A percentile compares a stretch with the other conserved stretches of the same genome.
Evolutionary conservation across 2,888 invertebrate species (phyloP).

Genomic region (Caenorhabditis virilis): DNA sequence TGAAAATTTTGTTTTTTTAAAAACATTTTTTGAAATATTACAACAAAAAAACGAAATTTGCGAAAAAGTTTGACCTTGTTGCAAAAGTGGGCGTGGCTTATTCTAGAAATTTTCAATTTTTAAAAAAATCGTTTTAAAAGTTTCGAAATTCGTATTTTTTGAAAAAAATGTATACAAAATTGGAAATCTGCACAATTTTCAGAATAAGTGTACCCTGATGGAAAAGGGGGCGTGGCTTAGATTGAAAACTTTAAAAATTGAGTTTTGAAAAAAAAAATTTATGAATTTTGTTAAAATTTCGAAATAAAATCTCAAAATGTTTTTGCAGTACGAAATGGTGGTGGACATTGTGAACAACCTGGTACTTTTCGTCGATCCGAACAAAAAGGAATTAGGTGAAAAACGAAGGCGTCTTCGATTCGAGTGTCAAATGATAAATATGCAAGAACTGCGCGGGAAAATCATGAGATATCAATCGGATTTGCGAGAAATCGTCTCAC

Average conservation of each 20-base stretch:
- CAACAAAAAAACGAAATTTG: not conserved
- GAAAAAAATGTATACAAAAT: no score
- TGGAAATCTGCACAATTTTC: no score
- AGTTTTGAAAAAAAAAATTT: not conserved
- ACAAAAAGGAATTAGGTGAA: constrained; percentile 78
- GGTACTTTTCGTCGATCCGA: constrained; percentile 91
- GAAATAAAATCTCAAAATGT: constrained; percentile 68
- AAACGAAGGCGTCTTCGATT: constrained; percentile 69
- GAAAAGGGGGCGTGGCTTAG: no score
- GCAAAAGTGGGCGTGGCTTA: no score
- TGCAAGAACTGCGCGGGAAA: constrained; percentile 22
- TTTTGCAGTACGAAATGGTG: constrained; percentile 83
- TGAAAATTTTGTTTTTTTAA: no score
- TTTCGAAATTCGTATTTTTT: no score
- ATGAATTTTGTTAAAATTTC: not conserved
- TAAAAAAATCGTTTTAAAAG: no score
- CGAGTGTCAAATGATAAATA: constrained; percentile 36
- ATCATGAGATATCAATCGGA: constrained; percentile 51
- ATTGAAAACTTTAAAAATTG: no score
- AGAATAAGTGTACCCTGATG: no score
- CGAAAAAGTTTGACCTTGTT: no score
- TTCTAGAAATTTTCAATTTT: no score
- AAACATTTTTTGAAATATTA: no score
- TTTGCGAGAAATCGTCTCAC: constrained; percentile 75
- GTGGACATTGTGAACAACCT: constrained; percentile 97